Conservation (phyloP, 2,113 vertebrate species). For the Piaya cayana region DNA sequence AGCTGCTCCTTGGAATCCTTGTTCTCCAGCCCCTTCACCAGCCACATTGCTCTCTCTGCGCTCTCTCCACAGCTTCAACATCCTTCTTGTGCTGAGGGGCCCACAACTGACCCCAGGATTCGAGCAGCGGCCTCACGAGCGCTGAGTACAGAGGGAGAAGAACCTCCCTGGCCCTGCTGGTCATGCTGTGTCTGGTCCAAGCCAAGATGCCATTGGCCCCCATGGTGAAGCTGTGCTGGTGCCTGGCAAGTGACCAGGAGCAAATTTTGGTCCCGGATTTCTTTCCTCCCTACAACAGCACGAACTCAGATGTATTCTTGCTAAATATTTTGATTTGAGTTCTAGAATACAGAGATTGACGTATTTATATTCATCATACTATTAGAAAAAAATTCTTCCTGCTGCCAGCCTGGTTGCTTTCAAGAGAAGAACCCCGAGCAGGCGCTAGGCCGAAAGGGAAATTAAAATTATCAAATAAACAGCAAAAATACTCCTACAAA, state of each 20-base stretch:
- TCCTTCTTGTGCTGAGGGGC: no score
- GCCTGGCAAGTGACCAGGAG: not conserved
- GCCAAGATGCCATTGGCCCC: no score
- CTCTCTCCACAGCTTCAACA: no score
- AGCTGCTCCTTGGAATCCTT: no score
- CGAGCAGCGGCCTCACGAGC: no score
- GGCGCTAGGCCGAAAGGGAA: not conserved
- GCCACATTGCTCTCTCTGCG: no score
- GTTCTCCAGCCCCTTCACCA: no score
- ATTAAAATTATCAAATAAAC: conserved; percentile 22
- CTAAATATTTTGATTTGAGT: not conserved
- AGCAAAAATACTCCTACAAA: conserved; percentile 21
- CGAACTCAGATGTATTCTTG: not conserved
- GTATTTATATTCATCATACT: not conserved
- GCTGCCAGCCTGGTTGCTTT: not conserved
- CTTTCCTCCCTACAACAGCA: not conserved
- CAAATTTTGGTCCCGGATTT: not conserved
- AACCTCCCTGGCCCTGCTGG: no score
- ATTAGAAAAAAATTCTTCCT: not conserved
- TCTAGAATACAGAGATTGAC: not conserved
- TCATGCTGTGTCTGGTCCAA: no score
- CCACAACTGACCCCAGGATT: no score
- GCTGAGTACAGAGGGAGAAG: no score
- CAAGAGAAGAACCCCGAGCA: not conserved
- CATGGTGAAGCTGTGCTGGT: not conserved